phyloP scores from a whole-genome alignment of 1,140 invertebrate genomes.

The Brachionus angularis region DNA sequence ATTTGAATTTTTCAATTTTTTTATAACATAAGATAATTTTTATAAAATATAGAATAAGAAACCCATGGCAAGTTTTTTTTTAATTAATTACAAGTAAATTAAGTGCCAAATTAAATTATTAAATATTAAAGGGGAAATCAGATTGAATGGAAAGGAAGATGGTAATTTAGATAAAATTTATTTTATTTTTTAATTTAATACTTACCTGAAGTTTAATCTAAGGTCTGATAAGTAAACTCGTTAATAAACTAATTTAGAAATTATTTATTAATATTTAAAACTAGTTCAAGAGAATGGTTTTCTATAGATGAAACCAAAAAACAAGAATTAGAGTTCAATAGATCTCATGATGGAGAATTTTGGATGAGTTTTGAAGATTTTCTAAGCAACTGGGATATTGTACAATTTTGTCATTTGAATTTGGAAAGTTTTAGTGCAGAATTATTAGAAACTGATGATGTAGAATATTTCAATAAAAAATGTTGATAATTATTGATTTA shows the following conservation, averaged over 20 bases:
- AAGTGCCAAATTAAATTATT: no score
- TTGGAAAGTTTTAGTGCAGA: constrained; percentile 24
- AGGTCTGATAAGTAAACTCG: constrained; percentile 35
- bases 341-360: constrained; percentile 41
- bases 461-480: not conserved
- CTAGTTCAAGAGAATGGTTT: constrained; percentile 66
- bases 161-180: constrained; percentile 1
- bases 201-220: not conserved
- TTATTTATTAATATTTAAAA: not conserved
- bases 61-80: constrained; percentile 69
- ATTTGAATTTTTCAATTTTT: no score
- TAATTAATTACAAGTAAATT: no score
- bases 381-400: constrained; percentile 8
- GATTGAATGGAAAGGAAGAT: constrained; percentile 85
- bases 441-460: not conserved
- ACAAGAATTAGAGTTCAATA: constrained; percentile 68
- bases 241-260: not conserved
- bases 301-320: constrained; percentile 83
- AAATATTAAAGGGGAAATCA: constrained; percentile 84
- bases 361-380: constrained; percentile 45
- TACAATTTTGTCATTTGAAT: constrained; percentile 44
- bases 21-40: not conserved
- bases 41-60: constrained; percentile 64
- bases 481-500: not conserved
- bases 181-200: not conserved